Evolutionary conservation across 2,888 invertebrate species (phyloP).

Genomic region (Blera fallax): DNA sequence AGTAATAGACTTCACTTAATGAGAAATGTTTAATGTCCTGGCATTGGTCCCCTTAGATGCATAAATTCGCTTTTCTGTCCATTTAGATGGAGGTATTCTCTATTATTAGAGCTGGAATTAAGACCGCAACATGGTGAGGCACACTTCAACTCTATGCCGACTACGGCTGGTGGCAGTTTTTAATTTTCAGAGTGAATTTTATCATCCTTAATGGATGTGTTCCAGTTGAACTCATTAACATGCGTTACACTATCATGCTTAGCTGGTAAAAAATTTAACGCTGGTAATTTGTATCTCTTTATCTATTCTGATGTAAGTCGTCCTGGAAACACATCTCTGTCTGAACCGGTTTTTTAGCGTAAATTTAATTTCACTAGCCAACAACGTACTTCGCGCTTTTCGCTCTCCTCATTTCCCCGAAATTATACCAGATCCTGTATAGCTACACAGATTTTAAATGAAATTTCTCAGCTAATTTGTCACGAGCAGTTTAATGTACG

Average conservation of each 20-base stretch:
- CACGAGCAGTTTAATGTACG: slow-evolving; percentile 39
- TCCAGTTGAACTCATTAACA: slow-evolving; percentile 2
- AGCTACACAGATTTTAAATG: slow-evolving; percentile 37
- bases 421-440: neutral
- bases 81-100: no score
- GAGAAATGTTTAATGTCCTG: no score
- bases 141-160: no score
- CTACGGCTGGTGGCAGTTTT: no score
- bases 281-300: slow-evolving; percentile 37
- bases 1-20: no score
- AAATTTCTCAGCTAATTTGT: slow-evolving; percentile 53
- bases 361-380: slow-evolving; percentile 27
- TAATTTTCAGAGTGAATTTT: no score
- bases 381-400: neutral
- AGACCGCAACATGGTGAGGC: no score
- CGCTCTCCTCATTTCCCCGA: neutral
- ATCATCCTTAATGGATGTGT: neutral
- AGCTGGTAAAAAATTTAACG: slow-evolving; percentile 15
- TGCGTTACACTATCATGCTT: neutral
- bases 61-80: no score
- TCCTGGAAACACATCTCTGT: neutral
- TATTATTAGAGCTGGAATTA: no score
- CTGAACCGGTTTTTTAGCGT: neutral
- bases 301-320: slow-evolving; percentile 5
- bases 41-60: no score